These are phyloP conservation scores for Vireo altiloquus DNA, from an alignment of 2,113 vertebrate species.

Conservation along the genomic window DNA sequence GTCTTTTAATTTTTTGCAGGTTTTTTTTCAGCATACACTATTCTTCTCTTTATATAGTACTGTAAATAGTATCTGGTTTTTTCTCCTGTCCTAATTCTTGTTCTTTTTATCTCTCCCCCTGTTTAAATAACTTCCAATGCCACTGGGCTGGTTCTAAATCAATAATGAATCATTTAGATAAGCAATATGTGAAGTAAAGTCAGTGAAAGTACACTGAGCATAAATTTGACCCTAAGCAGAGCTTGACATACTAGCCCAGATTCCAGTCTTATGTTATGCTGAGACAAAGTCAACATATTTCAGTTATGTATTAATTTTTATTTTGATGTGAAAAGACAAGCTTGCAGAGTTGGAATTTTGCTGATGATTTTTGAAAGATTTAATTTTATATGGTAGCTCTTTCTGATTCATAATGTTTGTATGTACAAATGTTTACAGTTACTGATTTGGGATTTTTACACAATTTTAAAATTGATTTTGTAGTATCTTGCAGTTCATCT, in stretches of 20 bases:
- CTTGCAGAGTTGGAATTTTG: not conserved
- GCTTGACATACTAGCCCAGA: not conserved
- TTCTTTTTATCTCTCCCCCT: too few relatives aligned
- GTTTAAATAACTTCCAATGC: not conserved
- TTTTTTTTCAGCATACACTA: not conserved
- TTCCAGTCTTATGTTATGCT: not conserved
- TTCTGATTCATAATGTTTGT: slow-evolving; percentile 2
- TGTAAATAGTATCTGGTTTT: not conserved
- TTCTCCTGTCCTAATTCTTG: too few relatives aligned
- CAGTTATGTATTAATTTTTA: not conserved
- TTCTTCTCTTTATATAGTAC: not conserved
- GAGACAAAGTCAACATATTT: not conserved
- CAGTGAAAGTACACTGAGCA: not conserved
- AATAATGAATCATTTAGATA: not conserved
- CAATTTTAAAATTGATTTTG: slow-evolving; percentile 2
- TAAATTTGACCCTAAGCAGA: not conserved
- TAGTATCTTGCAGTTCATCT: slow-evolving; percentile 59
- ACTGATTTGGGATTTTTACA: not conserved
- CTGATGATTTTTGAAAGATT: not conserved
- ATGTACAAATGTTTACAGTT: not conserved
- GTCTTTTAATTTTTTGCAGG: not conserved
- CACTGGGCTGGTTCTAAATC: not conserved
- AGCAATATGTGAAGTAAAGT: not conserved
- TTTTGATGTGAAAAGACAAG: not conserved
- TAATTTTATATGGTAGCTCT: not conserved